Evolutionary conservation across 2,113 vertebrate genomes (phyloP).

Genomic region (Taurulus bubalis): DNA sequence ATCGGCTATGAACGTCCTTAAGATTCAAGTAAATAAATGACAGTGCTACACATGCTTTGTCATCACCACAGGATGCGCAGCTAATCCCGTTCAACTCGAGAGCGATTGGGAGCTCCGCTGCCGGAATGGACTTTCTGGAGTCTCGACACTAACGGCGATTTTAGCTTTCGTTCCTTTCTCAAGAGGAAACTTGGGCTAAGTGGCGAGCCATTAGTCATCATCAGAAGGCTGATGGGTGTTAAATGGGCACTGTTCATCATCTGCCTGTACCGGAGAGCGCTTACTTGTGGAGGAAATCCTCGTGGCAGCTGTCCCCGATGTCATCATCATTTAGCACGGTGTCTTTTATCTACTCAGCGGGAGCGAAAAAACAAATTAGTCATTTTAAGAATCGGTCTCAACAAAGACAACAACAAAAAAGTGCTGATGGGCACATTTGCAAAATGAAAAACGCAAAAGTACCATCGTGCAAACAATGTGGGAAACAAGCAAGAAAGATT

Average conservation of each 20-base stretch:
- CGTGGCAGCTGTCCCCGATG: constrained; percentile 97
- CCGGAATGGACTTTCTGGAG: constrained; percentile 41
- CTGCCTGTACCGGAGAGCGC: constrained; percentile 55
- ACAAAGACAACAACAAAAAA: constrained; percentile 32
- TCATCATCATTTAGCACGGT: constrained; percentile 95
- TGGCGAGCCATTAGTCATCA: constrained; percentile 69
- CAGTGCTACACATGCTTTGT: constrained; percentile 29
- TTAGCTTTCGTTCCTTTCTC: constrained; percentile 43
- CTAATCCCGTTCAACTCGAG: constrained; percentile 23
- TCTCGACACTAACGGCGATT: constrained; percentile 44
- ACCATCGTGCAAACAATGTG: not conserved
- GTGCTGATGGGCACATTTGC: constrained; percentile 29
- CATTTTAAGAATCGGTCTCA: constrained; percentile 32
- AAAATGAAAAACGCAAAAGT: not conserved
- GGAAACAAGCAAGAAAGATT: constrained; percentile 14
- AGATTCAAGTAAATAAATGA: constrained; percentile 10
- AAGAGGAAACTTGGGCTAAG: constrained; percentile 48
- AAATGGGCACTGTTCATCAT: constrained; percentile 69
- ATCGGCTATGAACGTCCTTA: constrained; percentile 5
- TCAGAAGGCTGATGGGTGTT: constrained; percentile 69
- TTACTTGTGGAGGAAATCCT: constrained; percentile 98
- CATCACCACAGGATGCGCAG: constrained; percentile 37
- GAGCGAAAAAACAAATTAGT: constrained; percentile 48
- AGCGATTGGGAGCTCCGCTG: constrained; percentile 25
- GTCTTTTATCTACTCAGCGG: constrained; percentile 88